Conservation (phyloP, 2,888 invertebrate species). For the Cosmopolites sordidus region DNA sequence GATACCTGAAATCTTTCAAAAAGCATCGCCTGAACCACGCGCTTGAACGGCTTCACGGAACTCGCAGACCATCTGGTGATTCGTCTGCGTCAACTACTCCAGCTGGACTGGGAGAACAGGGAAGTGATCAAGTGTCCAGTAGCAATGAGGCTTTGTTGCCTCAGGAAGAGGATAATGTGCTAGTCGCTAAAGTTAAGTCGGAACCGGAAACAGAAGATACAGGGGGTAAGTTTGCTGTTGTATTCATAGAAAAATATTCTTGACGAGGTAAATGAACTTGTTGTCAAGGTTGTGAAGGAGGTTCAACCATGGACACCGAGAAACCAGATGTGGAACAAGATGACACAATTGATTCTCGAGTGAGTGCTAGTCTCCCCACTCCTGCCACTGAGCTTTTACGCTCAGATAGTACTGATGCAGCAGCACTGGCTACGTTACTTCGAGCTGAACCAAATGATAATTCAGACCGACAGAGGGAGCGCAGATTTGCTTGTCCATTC, state of each 20-base stretch:
- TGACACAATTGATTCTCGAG: slow-evolving; percentile 68
- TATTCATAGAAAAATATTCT: background rate
- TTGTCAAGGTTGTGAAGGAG: slow-evolving; percentile 30
- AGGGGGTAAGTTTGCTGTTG: slow-evolving; percentile 11
- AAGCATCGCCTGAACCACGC: slow-evolving; percentile 86
- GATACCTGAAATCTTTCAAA: slow-evolving; percentile 85
- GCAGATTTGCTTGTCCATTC: slow-evolving; percentile 82
- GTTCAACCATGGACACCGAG: slow-evolving; percentile 42
- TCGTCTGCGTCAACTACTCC: slow-evolving; percentile 16
- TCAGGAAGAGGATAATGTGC: slow-evolving; percentile 42
- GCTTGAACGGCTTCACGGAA: slow-evolving; percentile 74
- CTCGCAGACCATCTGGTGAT: slow-evolving; percentile 18
- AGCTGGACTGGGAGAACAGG: slow-evolving; percentile 34
- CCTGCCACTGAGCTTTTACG: slow-evolving; percentile 23
- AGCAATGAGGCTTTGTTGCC: slow-evolving; percentile 50
- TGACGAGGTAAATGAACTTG: background rate
- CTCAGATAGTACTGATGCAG: slow-evolving; percentile 43
- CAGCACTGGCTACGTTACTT: slow-evolving; percentile 61
- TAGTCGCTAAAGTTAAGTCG: slow-evolving; percentile 18
- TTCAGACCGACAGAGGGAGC: slow-evolving; percentile 62
- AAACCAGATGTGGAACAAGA: slow-evolving; percentile 55
- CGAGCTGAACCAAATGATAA: slow-evolving; percentile 59
- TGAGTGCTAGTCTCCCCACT: slow-evolving; percentile 47
- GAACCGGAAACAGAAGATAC: slow-evolving; percentile 24
- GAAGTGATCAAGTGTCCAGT: slow-evolving; percentile 47